Conservation (phyloP, 2,113 vertebrate genomes). For the Athene cunicularia region DNA sequence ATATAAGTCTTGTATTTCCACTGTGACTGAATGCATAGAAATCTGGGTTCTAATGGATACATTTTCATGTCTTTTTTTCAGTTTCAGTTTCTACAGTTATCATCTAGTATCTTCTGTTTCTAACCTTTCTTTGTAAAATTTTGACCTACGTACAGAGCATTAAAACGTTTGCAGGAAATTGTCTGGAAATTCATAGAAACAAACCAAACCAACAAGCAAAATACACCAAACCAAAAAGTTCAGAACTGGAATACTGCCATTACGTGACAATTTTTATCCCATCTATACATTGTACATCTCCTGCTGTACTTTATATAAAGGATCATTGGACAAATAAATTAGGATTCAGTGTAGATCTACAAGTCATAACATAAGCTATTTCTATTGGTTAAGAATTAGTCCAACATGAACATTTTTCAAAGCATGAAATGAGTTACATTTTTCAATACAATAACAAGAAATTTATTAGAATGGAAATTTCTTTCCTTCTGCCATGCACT, state of each 20-base stretch:
- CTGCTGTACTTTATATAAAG: background rate
- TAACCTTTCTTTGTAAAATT: background rate
- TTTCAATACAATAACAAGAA: background rate
- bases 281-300: background rate
- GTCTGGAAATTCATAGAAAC: background rate
- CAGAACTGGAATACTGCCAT: background rate
- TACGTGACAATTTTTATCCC: background rate
- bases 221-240: background rate
- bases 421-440: background rate
- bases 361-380: background rate
- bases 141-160: fast-evolving
- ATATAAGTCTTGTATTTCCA: background rate
- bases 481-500: background rate
- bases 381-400: background rate
- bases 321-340: background rate
- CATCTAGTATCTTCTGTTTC: background rate
- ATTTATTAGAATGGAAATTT: background rate
- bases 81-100: background rate
- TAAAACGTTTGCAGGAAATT: background rate
- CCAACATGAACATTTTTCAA: background rate
- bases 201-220: background rate
- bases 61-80: background rate
- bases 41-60: background rate
- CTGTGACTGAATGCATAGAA: background rate
- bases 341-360: background rate